Evolutionary conservation across 2,113 vertebrate species (phyloP).

Genomic region (Climacteris rufus): DNA sequence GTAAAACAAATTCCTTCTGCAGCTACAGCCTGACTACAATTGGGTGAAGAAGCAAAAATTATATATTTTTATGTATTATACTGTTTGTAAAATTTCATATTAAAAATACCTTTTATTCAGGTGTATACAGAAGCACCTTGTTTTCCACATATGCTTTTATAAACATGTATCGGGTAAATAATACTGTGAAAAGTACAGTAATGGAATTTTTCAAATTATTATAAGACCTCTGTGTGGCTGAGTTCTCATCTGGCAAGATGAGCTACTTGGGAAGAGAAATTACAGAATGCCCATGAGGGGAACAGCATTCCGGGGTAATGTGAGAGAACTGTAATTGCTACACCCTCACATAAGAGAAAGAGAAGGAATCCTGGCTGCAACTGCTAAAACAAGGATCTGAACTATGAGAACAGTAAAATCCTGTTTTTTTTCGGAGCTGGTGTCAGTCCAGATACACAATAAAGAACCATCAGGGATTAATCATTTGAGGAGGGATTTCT

Average conservation of each 20-base stretch:
- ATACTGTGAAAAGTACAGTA: not conserved
- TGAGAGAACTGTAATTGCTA: not conserved
- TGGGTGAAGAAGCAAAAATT: not conserved
- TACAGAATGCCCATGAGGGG: not conserved
- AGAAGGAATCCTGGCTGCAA: not conserved
- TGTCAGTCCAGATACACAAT: not conserved
- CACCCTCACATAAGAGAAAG: not conserved
- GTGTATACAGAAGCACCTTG: fast-evolving
- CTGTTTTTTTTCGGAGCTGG: slow-evolving; percentile 4
- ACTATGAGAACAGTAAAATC: slow-evolving; percentile 26
- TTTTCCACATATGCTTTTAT: not conserved
- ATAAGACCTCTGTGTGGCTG: not conserved
- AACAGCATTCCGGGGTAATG: slow-evolving; percentile 3
- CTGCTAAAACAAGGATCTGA: slow-evolving; percentile 26
- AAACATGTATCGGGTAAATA: not conserved
- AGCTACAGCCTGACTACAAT: not conserved
- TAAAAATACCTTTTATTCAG: not conserved
- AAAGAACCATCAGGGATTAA: slow-evolving; percentile 3
- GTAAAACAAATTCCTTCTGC: slow-evolving; percentile 17
- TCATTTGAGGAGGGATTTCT: not conserved
- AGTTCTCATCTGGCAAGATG: not conserved
- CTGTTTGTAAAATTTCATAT: not conserved
- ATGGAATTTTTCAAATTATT: not conserved
- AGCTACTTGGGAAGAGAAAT: slow-evolving; percentile 7
- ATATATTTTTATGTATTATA: not conserved